Percentiles rank a stretch among this genome's conserved stretches.
These are phyloP conservation scores for Coptodon rendalli DNA, from an alignment of 2,113 vertebrate genomes.

Conservation along the genomic window DNA sequence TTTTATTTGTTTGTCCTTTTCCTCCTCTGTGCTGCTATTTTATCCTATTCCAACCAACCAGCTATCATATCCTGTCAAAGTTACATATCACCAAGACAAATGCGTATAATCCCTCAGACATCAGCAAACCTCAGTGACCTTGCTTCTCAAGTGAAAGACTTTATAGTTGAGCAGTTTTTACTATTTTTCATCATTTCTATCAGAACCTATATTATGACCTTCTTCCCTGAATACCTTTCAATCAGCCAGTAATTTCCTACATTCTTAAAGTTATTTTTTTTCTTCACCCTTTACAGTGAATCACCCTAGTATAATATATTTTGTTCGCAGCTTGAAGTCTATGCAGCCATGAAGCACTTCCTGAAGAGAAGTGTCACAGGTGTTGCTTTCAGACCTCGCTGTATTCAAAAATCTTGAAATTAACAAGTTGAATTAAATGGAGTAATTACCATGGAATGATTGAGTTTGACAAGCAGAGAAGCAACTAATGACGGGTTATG, in stretches of 20 bases:
- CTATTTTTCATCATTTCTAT: neutral
- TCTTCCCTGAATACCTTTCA: neutral
- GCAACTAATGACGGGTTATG: neutral
- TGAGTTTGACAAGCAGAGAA: neutral
- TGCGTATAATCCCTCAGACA: neutral
- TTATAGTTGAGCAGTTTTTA: neutral
- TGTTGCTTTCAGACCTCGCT: conserved; percentile 2
- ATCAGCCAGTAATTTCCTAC: neutral
- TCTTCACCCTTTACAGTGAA: neutral
- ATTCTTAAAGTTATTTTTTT: neutral
- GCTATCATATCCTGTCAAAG: neutral
- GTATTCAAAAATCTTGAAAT: neutral
- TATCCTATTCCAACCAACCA: neutral
- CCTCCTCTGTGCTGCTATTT: neutral
- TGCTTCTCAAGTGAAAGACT: neutral
- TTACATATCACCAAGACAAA: neutral
- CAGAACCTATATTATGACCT: neutral
- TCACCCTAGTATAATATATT: neutral
- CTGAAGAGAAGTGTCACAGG: neutral
- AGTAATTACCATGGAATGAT: neutral
- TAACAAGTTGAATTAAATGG: neutral
- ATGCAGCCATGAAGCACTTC: neutral
- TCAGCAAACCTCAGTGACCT: neutral
- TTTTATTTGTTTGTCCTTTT: neutral
- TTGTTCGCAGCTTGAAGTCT: neutral